phyloP scores from a whole-genome alignment of 1,140 invertebrate species.

The Nebria ingens region DNA sequence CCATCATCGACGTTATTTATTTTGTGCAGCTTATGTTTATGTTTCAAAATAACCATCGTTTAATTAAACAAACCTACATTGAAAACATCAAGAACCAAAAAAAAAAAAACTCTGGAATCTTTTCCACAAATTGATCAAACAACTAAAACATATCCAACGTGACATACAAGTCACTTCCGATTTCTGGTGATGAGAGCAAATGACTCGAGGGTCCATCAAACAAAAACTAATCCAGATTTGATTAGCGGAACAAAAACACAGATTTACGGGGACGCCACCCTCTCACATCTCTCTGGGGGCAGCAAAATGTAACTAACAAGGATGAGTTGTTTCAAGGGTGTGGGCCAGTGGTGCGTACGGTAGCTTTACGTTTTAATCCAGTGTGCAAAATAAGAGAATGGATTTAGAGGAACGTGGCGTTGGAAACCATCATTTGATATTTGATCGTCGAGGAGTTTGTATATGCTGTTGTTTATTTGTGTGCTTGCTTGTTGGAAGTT shows the following conservation, averaged over 20 bases:
- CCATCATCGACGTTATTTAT: slow-evolving; percentile 5
- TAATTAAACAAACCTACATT: slow-evolving; percentile 9
- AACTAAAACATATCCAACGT: no score
- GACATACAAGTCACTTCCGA: no score
- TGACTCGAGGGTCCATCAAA: no score
- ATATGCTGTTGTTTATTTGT: no score
- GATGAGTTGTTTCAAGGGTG: background rate
- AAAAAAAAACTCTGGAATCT: background rate
- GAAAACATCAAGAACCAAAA: no score
- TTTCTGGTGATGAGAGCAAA: no score
- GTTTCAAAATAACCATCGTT: slow-evolving; percentile 2
- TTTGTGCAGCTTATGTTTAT: slow-evolving; percentile 5
- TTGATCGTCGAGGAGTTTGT: no score
- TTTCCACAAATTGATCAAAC: no score
- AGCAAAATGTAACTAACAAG: background rate
- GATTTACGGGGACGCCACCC: background rate
- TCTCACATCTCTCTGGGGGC: background rate
- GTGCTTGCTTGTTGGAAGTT: no score
- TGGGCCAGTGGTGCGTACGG: background rate
- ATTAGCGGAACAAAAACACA: background rate
- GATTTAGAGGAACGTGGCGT: no score
- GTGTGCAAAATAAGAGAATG: no score
- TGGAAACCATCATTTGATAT: no score
- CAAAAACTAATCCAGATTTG: background rate
- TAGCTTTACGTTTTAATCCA: background rate